These are phyloP conservation scores for Trichonephila inaurata DNA, from an alignment of 1,140 invertebrate species.

Conservation along the genomic window DNA sequence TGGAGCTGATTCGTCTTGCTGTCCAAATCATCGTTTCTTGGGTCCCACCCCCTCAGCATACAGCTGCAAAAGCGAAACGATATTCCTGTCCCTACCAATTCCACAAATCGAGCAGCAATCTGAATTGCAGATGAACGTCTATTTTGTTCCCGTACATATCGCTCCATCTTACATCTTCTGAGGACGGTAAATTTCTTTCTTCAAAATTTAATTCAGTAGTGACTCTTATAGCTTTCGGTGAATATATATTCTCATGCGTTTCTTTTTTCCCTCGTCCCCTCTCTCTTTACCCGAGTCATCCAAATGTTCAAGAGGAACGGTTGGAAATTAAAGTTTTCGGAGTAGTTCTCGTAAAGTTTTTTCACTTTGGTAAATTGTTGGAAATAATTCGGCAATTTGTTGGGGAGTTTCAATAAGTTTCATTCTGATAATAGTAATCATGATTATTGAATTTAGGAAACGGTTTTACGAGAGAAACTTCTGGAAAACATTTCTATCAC, in stretches of 20 bases:
- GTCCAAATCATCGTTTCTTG: conserved; percentile 52
- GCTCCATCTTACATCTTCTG: conserved; percentile 7
- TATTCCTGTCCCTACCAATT: conserved; percentile 50
- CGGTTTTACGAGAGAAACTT: too few relatives aligned
- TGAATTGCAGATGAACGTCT: conserved; percentile 71
- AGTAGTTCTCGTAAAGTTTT: not conserved
- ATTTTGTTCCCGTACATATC: conserved; percentile 40
- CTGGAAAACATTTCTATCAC: too few relatives aligned
- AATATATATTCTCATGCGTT: conserved; percentile 12
- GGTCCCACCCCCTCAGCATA: conserved; percentile 14
- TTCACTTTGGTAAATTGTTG: too few relatives aligned
- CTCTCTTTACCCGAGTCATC: not conserved
- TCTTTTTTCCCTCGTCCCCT: not conserved
- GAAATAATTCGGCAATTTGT: too few relatives aligned
- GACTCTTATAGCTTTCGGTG: conserved; percentile 26
- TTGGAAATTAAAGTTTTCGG: conserved; percentile 24
- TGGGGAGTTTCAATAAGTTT: too few relatives aligned
- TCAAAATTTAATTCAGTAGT: conserved; percentile 47
- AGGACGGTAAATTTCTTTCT: conserved; percentile 32
- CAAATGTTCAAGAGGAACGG: not conserved
- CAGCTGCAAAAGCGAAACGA: not conserved
- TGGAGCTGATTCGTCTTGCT: conserved; percentile 65
- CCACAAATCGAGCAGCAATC: conserved; percentile 29
- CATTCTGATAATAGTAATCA: too few relatives aligned
- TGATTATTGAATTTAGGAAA: too few relatives aligned